phyloP scores from a whole-genome alignment of 1,140 invertebrate genomes.

The Ooceraea biroi region DNA sequence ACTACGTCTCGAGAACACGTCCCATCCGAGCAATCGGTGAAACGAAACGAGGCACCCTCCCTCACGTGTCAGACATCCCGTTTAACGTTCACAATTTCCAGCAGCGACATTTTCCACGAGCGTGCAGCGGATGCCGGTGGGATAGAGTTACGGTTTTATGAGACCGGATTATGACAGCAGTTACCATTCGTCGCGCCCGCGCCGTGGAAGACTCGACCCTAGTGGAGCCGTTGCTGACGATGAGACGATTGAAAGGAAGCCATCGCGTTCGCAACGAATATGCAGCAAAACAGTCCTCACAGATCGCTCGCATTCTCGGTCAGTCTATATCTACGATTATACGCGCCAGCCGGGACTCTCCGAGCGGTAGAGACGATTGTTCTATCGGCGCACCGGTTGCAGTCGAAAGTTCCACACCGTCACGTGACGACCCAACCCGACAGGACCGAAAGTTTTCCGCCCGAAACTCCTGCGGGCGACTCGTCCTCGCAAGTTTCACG shows the following conservation, averaged over 20 bases:
- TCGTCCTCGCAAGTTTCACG: constrained; percentile 57
- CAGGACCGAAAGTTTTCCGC: constrained; percentile 58
- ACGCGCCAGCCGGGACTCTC: constrained; percentile 32
- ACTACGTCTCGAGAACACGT: constrained; percentile 8
- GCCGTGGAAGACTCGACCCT: constrained; percentile 43
- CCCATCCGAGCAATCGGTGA: constrained; percentile 62
- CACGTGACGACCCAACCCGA: constrained; percentile 66
- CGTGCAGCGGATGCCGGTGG: constrained; percentile 55
- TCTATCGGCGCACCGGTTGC: constrained; percentile 66
- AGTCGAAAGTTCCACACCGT: constrained; percentile 66
- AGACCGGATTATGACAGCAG: constrained; percentile 60
- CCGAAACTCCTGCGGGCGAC: constrained; percentile 60
- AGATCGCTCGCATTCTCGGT: constrained; percentile 27
- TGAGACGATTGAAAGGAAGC: constrained; percentile 38
- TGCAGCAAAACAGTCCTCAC: constrained; percentile 23
- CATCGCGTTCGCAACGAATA: background rate
- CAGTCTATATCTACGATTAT: constrained; percentile 59
- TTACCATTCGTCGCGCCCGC: constrained; percentile 42
- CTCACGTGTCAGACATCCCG: constrained; percentile 37
- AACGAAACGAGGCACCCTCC: constrained; percentile 41
- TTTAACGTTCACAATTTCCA: constrained; percentile 71
- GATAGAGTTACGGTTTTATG: constrained; percentile 71
- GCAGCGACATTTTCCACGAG: constrained; percentile 61
- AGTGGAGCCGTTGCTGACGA: constrained; percentile 11
- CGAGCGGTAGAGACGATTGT: constrained; percentile 64